These are phyloP conservation scores for Stigmatopora argus DNA, from an alignment of 2,113 vertebrate species.

Conservation along the genomic window DNA sequence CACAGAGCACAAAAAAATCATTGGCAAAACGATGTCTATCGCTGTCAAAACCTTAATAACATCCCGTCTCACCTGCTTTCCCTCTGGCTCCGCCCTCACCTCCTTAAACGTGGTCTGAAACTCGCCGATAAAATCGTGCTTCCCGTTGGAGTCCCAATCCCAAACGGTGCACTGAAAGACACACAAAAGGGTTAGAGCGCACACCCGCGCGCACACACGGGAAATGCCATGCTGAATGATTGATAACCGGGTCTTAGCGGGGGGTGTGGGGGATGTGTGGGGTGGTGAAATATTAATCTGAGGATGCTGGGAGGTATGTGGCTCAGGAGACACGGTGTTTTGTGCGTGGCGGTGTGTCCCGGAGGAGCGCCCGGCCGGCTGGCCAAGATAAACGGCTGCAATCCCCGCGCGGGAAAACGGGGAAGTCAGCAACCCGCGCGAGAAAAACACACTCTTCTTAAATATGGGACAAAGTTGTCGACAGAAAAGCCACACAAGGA, in stretches of 20 bases:
- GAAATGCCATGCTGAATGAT: conserved; percentile 72
- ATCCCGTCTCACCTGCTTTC: conserved; percentile 77
- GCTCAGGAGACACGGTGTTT: conserved; percentile 43
- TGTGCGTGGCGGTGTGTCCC: conserved; percentile 30
- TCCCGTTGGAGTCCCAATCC: conserved; percentile 99
- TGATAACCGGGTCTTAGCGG: conserved; percentile 62
- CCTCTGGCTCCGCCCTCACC: conserved; percentile 85
- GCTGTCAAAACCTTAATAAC: too few relatives aligned
- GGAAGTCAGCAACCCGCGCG: conserved; percentile 20
- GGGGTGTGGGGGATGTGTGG: conserved; percentile 51
- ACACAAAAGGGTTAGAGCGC: conserved; percentile 38
- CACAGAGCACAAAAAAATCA: too few relatives aligned
- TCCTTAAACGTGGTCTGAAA: conserved; percentile 93
- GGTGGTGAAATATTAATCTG: conserved; percentile 70
- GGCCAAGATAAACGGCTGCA: conserved; percentile 46
- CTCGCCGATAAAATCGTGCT: conserved; percentile 98
- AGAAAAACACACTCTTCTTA: conserved; percentile 2
- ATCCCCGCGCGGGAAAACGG: conserved; percentile 20
- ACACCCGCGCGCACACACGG: conserved; percentile 29
- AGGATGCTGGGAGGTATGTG: conserved; percentile 59
- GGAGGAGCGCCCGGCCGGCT: conserved; percentile 19
- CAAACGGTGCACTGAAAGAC: conserved; percentile 88
- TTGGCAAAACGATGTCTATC: too few relatives aligned
- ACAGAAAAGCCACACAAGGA: conserved; percentile 18
- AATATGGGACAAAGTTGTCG: conserved; percentile 13